Evolutionary conservation across 2,888 invertebrate genomes (phyloP), one percentile per base, ranked within the genome.

Genomic region (Diarsia dahlii): DNA sequence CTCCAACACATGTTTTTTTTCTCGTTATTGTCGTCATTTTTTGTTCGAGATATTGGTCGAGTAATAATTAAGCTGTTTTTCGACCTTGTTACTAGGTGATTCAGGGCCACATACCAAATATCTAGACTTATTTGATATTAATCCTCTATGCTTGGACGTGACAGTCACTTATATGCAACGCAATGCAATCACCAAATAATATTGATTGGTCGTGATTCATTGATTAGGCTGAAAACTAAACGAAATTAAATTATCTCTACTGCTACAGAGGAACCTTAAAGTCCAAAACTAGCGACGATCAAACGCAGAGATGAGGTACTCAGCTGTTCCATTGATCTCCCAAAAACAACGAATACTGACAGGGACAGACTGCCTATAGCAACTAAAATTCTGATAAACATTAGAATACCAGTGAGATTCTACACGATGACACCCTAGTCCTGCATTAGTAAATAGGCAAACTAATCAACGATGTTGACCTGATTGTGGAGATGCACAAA

Each of bases 61-160:
- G 39, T 50, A 66, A 82, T 82, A 75, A 82, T 78, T 76, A 76
- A 76, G 81, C 72, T 84, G 76, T 81, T 81, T 83, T 78, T 79
- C 70, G 75, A 85, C 85, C 84, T 84, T 83, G 84, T 71, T 52
- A 52, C 20, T 23, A 69, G 54, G 68, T 52, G 48, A 62, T 75
- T 71, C 76, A 76, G 66, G 74, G 65, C 50, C 72, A 65, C 76
- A 76, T 68, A 65, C 54, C 76, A 71, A 67, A 74, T 54, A 74
- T 5, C 71, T 74, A 84, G 80, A 80, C 68, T 68, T 71, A 67
- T 80, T 13, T 28, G n/a, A 67, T 68, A 65, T 52, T 80, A 84
- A 84, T 68, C 62, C 68, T 68, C 54, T 71, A 67, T 46, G 58
- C 45, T 62, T 20, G 63, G 8, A 68, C 63, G 58, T 74, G 67